Conservation (phyloP, 2,888 invertebrate genomes). For the Epistrophe grossulariae region DNA sequence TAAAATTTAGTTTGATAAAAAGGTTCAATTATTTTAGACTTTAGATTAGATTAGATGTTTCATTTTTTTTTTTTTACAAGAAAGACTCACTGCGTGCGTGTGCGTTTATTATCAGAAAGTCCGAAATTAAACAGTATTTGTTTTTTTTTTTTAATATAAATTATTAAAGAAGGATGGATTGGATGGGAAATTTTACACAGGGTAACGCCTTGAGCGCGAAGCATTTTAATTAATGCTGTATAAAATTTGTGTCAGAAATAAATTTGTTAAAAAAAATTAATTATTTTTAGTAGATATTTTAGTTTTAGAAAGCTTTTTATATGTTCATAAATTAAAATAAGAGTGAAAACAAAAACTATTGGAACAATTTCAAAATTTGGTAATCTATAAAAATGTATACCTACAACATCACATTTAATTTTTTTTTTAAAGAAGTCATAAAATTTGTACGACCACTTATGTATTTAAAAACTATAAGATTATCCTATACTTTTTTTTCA, state of each 20-base stretch:
- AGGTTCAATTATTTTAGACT: conserved; percentile 58
- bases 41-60: conserved; percentile 43
- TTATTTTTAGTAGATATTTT: neutral
- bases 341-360: neutral
- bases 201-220: conserved; percentile 37
- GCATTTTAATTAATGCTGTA: conserved; percentile 32
- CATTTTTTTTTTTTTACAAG: conserved; percentile 55
- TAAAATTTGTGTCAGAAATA: conserved; percentile 18
- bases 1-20: conserved; percentile 49
- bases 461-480: too few relatives aligned
- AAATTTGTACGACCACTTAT: too few relatives aligned
- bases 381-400: neutral
- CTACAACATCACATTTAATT: too few relatives aligned
- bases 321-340: neutral
- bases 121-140: conserved; percentile 80
- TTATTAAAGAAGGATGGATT: conserved; percentile 31
- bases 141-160: conserved; percentile 43
- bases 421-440: too few relatives aligned
- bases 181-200: conserved; percentile 44
- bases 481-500: too few relatives aligned
- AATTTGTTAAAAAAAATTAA: neutral
- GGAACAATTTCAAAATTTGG: neutral
- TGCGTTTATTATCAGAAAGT: conserved; percentile 83
- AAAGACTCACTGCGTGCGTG: conserved; percentile 84
- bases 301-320: neutral